Evolutionary conservation across 2,797 vertebrate genomes (phyloP), one percentile per base, ranked within the genome.

Genomic region (Decapterus maruadsi): DNA sequence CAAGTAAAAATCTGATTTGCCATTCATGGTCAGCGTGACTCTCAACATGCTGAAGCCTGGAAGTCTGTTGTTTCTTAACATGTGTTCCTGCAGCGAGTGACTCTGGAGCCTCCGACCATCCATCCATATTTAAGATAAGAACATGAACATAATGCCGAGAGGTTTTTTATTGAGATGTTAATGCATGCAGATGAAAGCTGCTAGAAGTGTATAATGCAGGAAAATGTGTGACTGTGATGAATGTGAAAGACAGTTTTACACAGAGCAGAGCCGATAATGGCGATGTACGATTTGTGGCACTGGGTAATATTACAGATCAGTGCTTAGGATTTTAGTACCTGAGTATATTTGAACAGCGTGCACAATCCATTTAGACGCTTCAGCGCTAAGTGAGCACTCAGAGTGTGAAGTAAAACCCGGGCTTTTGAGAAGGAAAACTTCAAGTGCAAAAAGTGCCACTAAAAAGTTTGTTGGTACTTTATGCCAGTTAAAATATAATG

Each of bases 131-230:
- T 59, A 56, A 26, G 53, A 4, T 19, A 8, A 8, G 17, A 48
- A 17, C 43, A 45, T 45, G 17, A 48, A 45, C 43, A 45, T 17
- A 45, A 8, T 16, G 29, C 50, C 0, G 2, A 19, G 45, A 14
- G 13, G 5, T 55, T 66, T 55, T 66, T n/a, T 26, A 58, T 65
- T 65, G 48, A 79, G 26, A 79, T 79, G 67, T 20, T 80, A 82
- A 83, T 85, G 38, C 22, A 51, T 73, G 22, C 46, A 80, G 48
- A 81, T 80, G 29, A 59, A 67, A 66, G 26, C 45, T 61, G 42
- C 42, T 62, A 20, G 42, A 62, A 55, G n/a, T 5, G 12, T 34
- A 9, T 53, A 54, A 73, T 51, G 55, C 36, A 8, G 22, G 12
- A 31, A 61, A 42, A 40, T 31, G 11, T 55, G 22, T 22, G 55